Evolutionary conservation across 2,113 vertebrate genomes (phyloP).

Genomic region (Nesoenas mayeri): DNA sequence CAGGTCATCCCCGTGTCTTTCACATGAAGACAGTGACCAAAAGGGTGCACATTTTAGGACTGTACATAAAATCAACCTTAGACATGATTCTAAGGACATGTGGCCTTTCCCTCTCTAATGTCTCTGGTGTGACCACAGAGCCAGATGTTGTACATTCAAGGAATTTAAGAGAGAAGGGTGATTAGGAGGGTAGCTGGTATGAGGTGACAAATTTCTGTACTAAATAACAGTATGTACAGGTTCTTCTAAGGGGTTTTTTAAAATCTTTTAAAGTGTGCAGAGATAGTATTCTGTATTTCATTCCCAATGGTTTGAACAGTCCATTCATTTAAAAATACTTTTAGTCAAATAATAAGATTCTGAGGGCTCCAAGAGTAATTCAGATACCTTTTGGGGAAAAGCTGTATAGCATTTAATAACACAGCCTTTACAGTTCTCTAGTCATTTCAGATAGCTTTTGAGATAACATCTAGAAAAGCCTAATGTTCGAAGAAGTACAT

Average conservation of each 20-base stretch:
- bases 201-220: neutral
- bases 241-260: neutral
- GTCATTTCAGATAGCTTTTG: neutral
- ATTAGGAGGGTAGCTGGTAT: neutral
- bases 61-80: neutral
- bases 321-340: neutral
- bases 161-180: neutral
- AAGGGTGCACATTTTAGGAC: neutral
- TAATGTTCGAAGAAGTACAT: neutral
- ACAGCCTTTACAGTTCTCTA: neutral
- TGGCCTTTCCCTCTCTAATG: fast-evolving
- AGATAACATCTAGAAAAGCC: neutral
- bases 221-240: neutral
- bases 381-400: neutral
- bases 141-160: neutral
- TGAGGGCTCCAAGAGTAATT: neutral
- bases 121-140: neutral
- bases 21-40: neutral
- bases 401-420: neutral
- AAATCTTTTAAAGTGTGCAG: neutral
- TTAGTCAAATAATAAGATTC: neutral
- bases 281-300: neutral
- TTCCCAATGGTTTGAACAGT: neutral
- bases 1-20: neutral
- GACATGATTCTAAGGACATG: neutral